Evolutionary conservation across 2,888 invertebrate species (phyloP).

Genomic region (Ariolimax columbianus): DNA sequence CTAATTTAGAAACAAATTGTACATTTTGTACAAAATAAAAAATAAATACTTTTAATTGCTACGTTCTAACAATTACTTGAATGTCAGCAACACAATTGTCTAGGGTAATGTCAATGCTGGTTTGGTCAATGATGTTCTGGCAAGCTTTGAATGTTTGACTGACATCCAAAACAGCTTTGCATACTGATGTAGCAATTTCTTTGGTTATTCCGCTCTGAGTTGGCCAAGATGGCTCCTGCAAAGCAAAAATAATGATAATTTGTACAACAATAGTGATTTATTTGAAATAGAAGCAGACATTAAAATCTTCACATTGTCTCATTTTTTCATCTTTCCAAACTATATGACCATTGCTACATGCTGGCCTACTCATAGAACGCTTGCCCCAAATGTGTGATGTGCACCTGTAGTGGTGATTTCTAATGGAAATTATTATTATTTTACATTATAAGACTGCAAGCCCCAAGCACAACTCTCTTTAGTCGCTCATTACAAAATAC

Average conservation of each 20-base stretch:
- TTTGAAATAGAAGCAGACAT: not conserved
- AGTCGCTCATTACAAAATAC: too few species aligned
- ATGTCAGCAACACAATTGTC: constrained; percentile 65
- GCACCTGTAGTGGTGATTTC: too few species aligned
- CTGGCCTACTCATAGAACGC: too few species aligned
- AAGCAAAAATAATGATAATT: not conserved
- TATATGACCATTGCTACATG: too few species aligned
- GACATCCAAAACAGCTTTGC: constrained; percentile 51
- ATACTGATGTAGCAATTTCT: constrained; percentile 55
- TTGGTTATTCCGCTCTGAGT: constrained; percentile 59
- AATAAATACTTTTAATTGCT: not conserved
- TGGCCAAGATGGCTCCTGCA: constrained; percentile 63
- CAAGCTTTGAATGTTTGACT: constrained; percentile 55
- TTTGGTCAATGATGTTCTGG: constrained; percentile 47
- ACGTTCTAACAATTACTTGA: constrained; percentile 55
- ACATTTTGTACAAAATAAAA: not conserved
- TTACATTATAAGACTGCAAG: too few species aligned
- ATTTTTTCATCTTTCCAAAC: too few species aligned
- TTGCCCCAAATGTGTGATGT: too few species aligned
- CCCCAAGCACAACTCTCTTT: too few species aligned
- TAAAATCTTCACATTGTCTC: too few species aligned
- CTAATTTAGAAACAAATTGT: not conserved
- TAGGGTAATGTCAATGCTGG: constrained; percentile 52
- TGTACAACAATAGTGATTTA: not conserved
- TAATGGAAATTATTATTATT: too few species aligned